Evolutionary conservation across 2,113 vertebrate species (phyloP), one percentile per base, ranked within the genome.

Genomic region (Cyanoliseus patagonus): DNA sequence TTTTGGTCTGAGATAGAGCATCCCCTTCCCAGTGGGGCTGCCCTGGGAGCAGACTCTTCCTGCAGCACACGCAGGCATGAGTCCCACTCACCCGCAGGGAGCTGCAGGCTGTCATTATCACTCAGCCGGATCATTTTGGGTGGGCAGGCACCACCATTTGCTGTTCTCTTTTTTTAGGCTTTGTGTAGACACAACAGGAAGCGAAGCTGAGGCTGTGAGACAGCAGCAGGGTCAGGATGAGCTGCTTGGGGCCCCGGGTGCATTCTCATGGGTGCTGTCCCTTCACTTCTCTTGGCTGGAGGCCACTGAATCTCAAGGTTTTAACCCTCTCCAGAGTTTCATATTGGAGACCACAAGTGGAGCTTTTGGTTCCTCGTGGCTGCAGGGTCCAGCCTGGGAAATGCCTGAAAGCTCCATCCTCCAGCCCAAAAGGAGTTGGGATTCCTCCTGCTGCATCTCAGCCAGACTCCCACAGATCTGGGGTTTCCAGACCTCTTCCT

Each of bases 121-220:
- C 44, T 41, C 83, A 92, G 70, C 64, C 79, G 39, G 62, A 94
- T 97, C 78, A 62, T 97, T 94, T 95, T 4, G 22, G 70, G 27
- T 83, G 57, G 66, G 49, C 64, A 67, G 84, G 86, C 92, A 90
- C 76, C 30, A 12, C 67, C 39, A 11, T 88, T 85, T 52, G 78
- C 91, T 94, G 90, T 76, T 81, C 44, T 83, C 83, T 76, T 88
- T 94, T 97, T 97, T 96, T 95, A 94, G 95, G 49, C 94, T 81
- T 87, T 85, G 93, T 5, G 5, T 73, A 97, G 96, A 97, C 94
- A 95, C 73, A 94, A 97, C 95, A 97, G 96, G 96, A 97, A 97
- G 72, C 3, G 1, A 87, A 76, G 69, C 70, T 33, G 59, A 37
- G 74, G 68, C 82, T 92, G n/a, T 57, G 70, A 30, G 92, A 74